Conservation (phyloP, 1,140 invertebrate species). For the Archegozetes longisetosus region DNA sequence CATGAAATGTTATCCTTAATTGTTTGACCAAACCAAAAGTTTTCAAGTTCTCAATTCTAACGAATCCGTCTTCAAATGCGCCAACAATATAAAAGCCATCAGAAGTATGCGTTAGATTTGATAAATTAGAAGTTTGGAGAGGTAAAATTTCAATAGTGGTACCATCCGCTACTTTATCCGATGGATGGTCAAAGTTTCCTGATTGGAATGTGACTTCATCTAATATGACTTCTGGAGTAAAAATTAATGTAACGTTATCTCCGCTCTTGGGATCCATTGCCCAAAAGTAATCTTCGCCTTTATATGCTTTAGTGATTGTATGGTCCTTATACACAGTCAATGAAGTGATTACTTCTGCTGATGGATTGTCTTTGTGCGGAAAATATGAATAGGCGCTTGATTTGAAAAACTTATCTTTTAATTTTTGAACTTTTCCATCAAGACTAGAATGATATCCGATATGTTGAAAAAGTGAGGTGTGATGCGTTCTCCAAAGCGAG, state of each 20-base stretch:
- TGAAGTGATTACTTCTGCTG: constrained; percentile 51
- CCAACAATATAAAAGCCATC: constrained; percentile 50
- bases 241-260: constrained; percentile 64
- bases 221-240: constrained; percentile 52
- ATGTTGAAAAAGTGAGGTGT: constrained; percentile 70
- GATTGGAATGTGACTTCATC: constrained; percentile 73
- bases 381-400: constrained; percentile 39
- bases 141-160: constrained; percentile 69
- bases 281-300: constrained; percentile 83
- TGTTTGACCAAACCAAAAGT: constrained; percentile 48
- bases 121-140: constrained; percentile 23
- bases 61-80: constrained; percentile 55
- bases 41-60: constrained; percentile 47
- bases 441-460: constrained; percentile 87
- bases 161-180: constrained; percentile 63
- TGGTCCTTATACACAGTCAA: constrained; percentile 72
- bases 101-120: constrained; percentile 46
- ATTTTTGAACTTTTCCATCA: constrained; percentile 88
- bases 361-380: constrained; percentile 39
- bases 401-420: constrained; percentile 87
- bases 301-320: constrained; percentile 62
- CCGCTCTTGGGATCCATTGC: constrained; percentile 65
- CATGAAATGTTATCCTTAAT: constrained; percentile 55
- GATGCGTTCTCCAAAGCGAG: constrained; percentile 66
- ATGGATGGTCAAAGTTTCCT: constrained; percentile 76